A percentile compares a stretch with the other conserved stretches of the same genome.
phyloP scores from a whole-genome alignment of 2,888 invertebrate species.

The Drosophila fulvimacula region DNA sequence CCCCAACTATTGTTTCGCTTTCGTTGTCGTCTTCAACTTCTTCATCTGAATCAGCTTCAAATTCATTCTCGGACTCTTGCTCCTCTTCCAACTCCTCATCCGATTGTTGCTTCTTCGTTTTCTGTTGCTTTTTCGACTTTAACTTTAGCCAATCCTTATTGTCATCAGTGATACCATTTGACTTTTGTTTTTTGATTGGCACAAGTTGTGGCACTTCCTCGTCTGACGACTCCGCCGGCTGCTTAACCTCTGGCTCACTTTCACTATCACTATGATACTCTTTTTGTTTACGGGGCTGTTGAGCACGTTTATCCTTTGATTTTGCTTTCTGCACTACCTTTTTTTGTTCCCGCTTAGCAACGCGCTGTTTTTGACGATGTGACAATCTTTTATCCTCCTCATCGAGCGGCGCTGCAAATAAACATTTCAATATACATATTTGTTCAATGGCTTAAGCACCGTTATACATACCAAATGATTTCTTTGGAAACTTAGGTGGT shows the following conservation, averaged over 20 bases:
- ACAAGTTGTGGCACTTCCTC: slow-evolving; percentile 59
- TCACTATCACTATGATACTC: slow-evolving; percentile 82
- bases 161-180: slow-evolving; percentile 89
- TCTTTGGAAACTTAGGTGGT: slow-evolving; percentile 87
- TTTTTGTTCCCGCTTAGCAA: slow-evolving; percentile 87
- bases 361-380: slow-evolving; percentile 89
- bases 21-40: slow-evolving; percentile 61
- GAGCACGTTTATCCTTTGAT: slow-evolving; percentile 61
- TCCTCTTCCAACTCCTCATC: slow-evolving; percentile 43
- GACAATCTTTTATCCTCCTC: slow-evolving; percentile 87
- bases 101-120: slow-evolving; percentile 37
- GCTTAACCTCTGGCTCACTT: slow-evolving; percentile 70
- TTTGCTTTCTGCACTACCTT: slow-evolving; percentile 83
- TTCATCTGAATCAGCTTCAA: slow-evolving; percentile 33
- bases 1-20: slow-evolving; percentile 55
- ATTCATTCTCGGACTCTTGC: slow-evolving; percentile 63
- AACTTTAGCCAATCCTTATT: slow-evolving; percentile 90
- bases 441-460: neutral
- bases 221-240: slow-evolving; percentile 63
- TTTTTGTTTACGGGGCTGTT: slow-evolving; percentile 59
- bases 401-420: slow-evolving; percentile 83
- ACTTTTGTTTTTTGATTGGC: slow-evolving; percentile 40
- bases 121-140: slow-evolving; percentile 84
- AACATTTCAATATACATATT: slow-evolving; percentile 11
- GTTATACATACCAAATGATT: slow-evolving; percentile 78